These are phyloP conservation scores for Drosophila subobscura DNA, from an alignment of 1,140 invertebrate genomes.

Conservation along the genomic window DNA sequence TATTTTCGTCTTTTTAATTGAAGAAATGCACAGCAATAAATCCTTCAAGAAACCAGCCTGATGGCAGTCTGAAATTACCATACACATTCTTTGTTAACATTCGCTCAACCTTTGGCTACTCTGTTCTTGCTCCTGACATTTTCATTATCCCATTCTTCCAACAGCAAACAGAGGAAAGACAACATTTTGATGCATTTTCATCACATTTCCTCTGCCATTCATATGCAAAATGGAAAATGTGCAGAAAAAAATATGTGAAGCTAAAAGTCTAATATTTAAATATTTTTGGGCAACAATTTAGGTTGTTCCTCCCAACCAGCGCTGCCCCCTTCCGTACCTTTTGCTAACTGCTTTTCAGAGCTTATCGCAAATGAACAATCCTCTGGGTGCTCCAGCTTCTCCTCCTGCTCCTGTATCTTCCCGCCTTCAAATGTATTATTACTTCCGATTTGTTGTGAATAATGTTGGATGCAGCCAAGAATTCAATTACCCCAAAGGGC, in stretches of 20 bases:
- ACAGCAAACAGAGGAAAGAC: conserved; percentile 21
- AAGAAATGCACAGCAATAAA: not conserved
- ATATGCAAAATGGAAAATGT: conserved; percentile 41
- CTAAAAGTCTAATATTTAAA: conserved; percentile 19
- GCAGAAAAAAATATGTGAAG: conserved; percentile 12
- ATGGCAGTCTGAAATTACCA: conserved; percentile 14
- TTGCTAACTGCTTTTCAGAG: conserved; percentile 32
- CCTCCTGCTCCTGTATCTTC: not conserved
- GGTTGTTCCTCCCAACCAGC: not conserved
- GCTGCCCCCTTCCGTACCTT: not conserved
- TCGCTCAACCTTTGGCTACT: not conserved
- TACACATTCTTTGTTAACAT: not conserved
- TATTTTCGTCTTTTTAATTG: no score
- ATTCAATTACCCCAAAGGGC: conserved; percentile 66
- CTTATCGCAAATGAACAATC: conserved; percentile 61
- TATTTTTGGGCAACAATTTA: conserved; percentile 37
- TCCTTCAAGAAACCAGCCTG: no score
- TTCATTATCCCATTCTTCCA: conserved; percentile 47
- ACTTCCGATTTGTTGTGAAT: conserved; percentile 78
- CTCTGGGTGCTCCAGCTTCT: conserved; percentile 1
- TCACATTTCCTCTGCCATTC: conserved; percentile 27
- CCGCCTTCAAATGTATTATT: conserved; percentile 61
- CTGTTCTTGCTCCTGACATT: conserved; percentile 51
- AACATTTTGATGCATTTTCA: conserved; percentile 52
- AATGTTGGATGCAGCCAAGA: conserved; percentile 70